Evolutionary conservation across 1,140 invertebrate genomes (phyloP), one percentile per base, ranked within the genome.

Genomic region (Drosophila cardini): DNA sequence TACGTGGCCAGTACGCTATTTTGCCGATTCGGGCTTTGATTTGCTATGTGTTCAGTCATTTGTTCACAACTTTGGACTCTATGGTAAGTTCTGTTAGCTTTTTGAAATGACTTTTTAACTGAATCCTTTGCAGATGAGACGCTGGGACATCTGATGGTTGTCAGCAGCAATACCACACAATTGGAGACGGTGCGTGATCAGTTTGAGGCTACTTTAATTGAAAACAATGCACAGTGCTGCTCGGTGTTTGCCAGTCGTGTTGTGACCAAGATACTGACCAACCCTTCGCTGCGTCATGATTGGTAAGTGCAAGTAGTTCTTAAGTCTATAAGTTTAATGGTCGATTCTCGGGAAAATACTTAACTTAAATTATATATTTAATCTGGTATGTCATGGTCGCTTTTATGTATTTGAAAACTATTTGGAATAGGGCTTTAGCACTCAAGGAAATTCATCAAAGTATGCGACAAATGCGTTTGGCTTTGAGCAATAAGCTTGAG

Each of bases 1-100:
- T 94, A 97, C 97, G 18, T 96, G 94, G 93, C 96, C 97, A 10
- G 96, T 98, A 43, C 94, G 98, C 45, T 95, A 96, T 89, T 98
- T 98, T 93, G 96, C 95, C 2, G 92, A 94, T 46, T 92, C 95
- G 78, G 97, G 97, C 26, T 96, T 99, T 92, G 98, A 99, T 93
- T 93, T 98, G 40, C 93, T 99, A 32, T 96, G 96, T 90, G 95
- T 97, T 4, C 98, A 99, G 92, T 99, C 97, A n/a, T 99, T 98
- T 93, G 98, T 98, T 21, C 99, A 99, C 93, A 99, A 99, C 93
- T 99, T 99, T 94, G 98, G 98, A 11, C 93, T 99, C 4, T 99
- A 99, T 92, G 98, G 97, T 55, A 18, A 55, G 52, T 34, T 2
- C 34, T 1, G 6, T 4, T 6, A 45, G 1, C 2, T 21, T 34